These are phyloP conservation scores for Aradus depressus DNA, from an alignment of 2,888 invertebrate genomes.

Conservation along the genomic window DNA sequence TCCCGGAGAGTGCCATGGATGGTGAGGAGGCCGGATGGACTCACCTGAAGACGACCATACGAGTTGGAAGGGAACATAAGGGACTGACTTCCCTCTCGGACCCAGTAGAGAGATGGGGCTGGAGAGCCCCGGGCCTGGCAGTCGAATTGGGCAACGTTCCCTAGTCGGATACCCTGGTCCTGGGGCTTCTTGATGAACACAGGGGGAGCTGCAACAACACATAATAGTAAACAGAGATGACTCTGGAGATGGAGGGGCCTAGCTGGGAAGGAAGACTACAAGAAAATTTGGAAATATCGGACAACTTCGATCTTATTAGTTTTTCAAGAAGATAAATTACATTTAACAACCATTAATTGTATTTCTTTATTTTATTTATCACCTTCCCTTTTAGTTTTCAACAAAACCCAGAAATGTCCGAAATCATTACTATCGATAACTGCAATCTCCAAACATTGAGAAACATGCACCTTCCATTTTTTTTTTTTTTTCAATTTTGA, in stretches of 20 bases:
- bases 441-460: no score
- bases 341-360: no score
- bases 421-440: no score
- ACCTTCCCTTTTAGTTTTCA: no score
- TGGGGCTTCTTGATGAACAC: slow-evolving; percentile 72
- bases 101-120: slow-evolving; percentile 88
- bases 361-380: no score
- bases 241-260: no score
- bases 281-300: background rate
- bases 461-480: no score
- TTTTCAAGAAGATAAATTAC: no score
- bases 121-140: slow-evolving; percentile 88
- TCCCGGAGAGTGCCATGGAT: slow-evolving; percentile 48
- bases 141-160: slow-evolving; percentile 76
- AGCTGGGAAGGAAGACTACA: no score
- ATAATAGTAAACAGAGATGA: no score
- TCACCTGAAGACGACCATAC: slow-evolving; percentile 56
- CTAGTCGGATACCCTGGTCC: slow-evolving; percentile 76
- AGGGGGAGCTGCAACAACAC: slow-evolving; percentile 74
- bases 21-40: slow-evolving; percentile 47
- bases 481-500: no score
- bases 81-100: slow-evolving; percentile 68
- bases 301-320: background rate
- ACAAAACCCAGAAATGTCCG: no score
- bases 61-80: slow-evolving; percentile 68